These are phyloP conservation scores for Podarcis muralis DNA, from an alignment of 2,113 vertebrate species.

Conservation along the genomic window DNA sequence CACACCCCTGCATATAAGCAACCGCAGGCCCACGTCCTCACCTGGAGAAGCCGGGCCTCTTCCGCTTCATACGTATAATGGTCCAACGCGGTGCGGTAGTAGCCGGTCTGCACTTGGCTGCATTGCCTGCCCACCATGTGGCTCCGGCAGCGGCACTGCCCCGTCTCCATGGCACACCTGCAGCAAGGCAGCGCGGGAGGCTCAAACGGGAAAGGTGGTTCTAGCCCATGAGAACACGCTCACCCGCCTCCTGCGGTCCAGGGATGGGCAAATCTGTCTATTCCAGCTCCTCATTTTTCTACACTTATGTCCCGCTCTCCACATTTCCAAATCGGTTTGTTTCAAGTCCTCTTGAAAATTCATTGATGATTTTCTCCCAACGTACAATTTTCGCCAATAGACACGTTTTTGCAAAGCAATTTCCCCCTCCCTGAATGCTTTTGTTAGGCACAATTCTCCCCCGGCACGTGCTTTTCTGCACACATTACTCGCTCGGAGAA, in stretches of 20 bases:
- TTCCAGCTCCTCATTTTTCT: no score
- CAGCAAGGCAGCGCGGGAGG: background rate
- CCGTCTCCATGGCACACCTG: conserved; percentile 83
- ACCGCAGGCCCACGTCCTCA: background rate
- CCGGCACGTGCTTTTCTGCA: no score
- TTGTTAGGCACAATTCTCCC: no score
- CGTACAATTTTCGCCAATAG: no score
- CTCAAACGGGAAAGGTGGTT: background rate
- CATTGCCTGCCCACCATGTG: conserved; percentile 83
- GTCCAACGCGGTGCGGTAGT: conserved; percentile 85
- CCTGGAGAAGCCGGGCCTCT: conserved; percentile 56
- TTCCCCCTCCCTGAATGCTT: no score
- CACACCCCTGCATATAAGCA: background rate
- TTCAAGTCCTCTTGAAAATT: no score
- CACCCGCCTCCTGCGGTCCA: background rate
- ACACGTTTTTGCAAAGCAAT: no score
- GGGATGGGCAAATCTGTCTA: no score
- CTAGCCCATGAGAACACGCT: background rate
- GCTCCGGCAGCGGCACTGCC: conserved; percentile 83
- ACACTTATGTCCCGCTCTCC: no score
- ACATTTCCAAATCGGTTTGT: no score
- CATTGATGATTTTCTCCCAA: no score
- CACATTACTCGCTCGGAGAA: no score
- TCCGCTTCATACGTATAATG: conserved; percentile 85
- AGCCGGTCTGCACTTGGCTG: conserved; percentile 82